A percentile compares a stretch with the other conserved stretches of the same genome.
phyloP scores from a whole-genome alignment of 2,888 invertebrate genomes.

The Nomada fabriciana region DNA sequence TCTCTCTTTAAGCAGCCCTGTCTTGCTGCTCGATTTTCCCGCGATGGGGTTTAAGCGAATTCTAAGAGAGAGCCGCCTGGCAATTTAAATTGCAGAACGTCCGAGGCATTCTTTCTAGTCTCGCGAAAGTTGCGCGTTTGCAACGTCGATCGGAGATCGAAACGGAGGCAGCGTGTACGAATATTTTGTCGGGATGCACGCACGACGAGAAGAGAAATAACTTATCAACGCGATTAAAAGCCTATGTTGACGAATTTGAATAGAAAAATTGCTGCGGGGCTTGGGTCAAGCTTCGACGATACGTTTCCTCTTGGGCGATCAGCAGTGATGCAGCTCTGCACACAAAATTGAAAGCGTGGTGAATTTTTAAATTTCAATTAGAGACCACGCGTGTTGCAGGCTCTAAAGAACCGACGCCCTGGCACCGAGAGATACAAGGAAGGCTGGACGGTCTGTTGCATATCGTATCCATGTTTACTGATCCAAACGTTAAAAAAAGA shows the following conservation, averaged over 20 bases:
- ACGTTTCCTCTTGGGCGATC: background rate
- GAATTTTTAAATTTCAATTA: conserved; percentile 59
- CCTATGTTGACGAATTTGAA: conserved; percentile 36
- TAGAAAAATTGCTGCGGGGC: conserved; percentile 1
- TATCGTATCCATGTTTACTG: no score
- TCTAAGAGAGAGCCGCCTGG: background rate
- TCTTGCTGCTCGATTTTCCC: no score
- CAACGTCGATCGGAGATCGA: background rate
- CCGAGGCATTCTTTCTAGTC: background rate
- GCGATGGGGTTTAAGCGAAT: no score
- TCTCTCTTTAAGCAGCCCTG: background rate
- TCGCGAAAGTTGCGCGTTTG: background rate
- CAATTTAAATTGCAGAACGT: conserved; percentile 1
- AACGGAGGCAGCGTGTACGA: background rate
- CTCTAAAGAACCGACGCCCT: no score
- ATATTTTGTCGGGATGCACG: background rate
- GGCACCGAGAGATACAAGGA: no score
- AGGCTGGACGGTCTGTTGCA: no score
- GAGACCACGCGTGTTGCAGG: background rate
- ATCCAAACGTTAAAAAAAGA: no score
- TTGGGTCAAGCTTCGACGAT: background rate
- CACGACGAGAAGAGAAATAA: no score
- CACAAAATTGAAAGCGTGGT: conserved; percentile 12
- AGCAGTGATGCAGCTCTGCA: background rate
- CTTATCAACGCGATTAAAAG: no score